Percentiles rank a stretch among this genome's conserved stretches.
Conservation (phyloP, 2,888 invertebrate species). For the Polyommatus icarus region DNA sequence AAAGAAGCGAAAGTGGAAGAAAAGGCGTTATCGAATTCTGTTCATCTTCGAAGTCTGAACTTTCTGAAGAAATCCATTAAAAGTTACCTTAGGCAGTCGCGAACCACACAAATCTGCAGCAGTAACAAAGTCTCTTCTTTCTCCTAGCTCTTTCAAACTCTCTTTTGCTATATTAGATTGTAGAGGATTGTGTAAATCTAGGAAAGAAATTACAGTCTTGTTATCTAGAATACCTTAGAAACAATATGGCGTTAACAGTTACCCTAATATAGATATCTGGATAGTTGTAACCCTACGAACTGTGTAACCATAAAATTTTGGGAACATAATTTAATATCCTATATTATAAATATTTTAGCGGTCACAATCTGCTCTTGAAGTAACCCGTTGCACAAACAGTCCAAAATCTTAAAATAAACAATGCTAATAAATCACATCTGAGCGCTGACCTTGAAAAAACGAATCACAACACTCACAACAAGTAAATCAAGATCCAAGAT, state of each 20-base stretch:
- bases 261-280: too few relatives aligned
- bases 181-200: slow-evolving; percentile 55
- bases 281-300: too few relatives aligned
- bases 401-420: neutral
- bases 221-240: neutral
- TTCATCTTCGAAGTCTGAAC: neutral
- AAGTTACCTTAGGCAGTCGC: slow-evolving; percentile 62
- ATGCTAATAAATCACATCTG: neutral
- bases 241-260: too few relatives aligned
- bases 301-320: too few relatives aligned
- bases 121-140: slow-evolving; percentile 43
- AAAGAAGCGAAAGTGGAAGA: neutral
- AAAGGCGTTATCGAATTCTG: neutral
- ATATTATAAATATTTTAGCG: neutral
- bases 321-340: neutral
- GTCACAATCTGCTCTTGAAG: neutral
- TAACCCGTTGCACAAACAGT: neutral
- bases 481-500: neutral
- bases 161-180: slow-evolving; percentile 46
- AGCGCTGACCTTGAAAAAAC: slow-evolving; percentile 23
- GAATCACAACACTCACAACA: neutral
- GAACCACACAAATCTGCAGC: slow-evolving; percentile 66
- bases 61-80: neutral
- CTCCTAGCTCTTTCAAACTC: slow-evolving; percentile 39
- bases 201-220: neutral